Evolutionary conservation across 1,140 invertebrate species (phyloP).

Genomic region (Cydia amplana): DNA sequence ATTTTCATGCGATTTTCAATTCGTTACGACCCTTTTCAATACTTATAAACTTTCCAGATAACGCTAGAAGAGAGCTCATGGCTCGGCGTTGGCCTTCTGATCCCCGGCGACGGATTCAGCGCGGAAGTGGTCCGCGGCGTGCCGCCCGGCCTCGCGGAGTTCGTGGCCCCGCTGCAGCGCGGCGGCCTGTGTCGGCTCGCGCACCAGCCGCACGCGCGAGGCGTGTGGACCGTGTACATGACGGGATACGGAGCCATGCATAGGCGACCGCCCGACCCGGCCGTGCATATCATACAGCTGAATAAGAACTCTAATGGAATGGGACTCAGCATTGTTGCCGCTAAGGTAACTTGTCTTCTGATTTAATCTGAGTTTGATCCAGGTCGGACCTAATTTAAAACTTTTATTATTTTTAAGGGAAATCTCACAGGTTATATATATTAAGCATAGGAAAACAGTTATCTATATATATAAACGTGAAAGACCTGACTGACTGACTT

Average conservation of each 20-base stretch:
- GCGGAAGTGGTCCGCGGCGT: constrained; percentile 97
- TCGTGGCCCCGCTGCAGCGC: constrained; percentile 92
- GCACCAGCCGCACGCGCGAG: constrained; percentile 93
- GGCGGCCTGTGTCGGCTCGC: constrained; percentile 93
- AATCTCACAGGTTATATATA: no score
- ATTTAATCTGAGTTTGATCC: no score
- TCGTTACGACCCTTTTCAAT: background rate
- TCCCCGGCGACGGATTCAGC: constrained; percentile 99
- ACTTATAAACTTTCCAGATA: constrained; percentile 49
- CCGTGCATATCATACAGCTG: constrained; percentile 92
- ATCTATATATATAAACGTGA: no score
- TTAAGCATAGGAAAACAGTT: no score
- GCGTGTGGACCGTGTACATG: constrained; percentile 98
- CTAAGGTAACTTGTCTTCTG: constrained; percentile 83
- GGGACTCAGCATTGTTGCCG: constrained; percentile 96
- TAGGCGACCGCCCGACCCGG: constrained; percentile 79
- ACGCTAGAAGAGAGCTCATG: constrained; percentile 90
- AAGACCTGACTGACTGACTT: no score
- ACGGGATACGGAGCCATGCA: constrained; percentile 77
- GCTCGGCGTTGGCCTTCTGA: constrained; percentile 92
- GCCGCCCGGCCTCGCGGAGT: constrained; percentile 95
- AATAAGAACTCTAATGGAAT: constrained; percentile 95
- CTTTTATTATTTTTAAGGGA: background rate
- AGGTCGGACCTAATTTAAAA: background rate
- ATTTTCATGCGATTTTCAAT: background rate